Base-by-base conservation (phyloP, 2,113 vertebrate genomes). In the Pluvialis apricaria region DNA sequence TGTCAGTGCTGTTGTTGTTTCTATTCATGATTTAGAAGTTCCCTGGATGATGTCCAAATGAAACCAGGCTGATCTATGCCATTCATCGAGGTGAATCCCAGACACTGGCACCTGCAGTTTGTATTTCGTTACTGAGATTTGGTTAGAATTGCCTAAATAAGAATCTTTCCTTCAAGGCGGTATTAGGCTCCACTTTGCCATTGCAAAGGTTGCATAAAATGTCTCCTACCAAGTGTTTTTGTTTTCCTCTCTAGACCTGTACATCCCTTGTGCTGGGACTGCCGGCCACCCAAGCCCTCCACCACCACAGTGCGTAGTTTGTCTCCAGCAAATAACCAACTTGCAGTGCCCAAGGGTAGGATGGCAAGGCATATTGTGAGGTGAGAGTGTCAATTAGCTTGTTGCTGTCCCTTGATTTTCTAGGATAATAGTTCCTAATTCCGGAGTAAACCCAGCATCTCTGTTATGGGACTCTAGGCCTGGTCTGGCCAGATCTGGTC, bases 201-300 rank as follows among this genome's bases (percentile, higher is more conserved):
- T 31, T 31, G 24, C 78, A 40, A 44, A 82, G 60, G 18, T n/a
- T 57, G 45, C 6, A 38, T n/a, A 32, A 78, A 89, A 15, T 6
- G 5, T 70, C 22, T 68, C 22, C 44, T 71, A 31, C 16, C 25
- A 55, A 22, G 11, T 28, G 32, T 19, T 73, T 29, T 38, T 45
- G 9, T 36, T 75, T 82, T 64, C 13, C 9, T 13, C 57, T 76
- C 38, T 47, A 13, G 18, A 57, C 18, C 36, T 34, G 18, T 18
- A 21, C 8, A 1, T 34, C 40, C 0, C 0, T 47, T 40, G 21
- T 1, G 1, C 40, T 40, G 36, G 36, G 47, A 34, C 57, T 11
- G 5, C 29, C 0, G 0, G 17, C 28, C 5, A 4, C 57, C 26
- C 17, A 34, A 60, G 57, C 21, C 26, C 29, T 45, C 51, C 36